Evolutionary conservation across 2,113 vertebrate genomes (phyloP), one percentile per base, ranked within the genome.

Genomic region (Alosa alosa): DNA sequence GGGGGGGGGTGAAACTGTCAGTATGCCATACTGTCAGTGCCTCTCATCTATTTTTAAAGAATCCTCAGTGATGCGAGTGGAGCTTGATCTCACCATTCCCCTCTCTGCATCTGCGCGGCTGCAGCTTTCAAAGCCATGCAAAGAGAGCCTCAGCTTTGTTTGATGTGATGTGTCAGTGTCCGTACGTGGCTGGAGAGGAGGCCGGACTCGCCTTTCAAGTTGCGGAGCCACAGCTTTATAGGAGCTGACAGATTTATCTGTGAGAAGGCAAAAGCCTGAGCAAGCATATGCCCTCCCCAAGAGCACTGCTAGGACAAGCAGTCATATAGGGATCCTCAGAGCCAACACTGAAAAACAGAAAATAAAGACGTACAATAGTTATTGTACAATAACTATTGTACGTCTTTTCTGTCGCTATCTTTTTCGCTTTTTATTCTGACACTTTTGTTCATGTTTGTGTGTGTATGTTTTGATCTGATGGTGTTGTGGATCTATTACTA

Each of bases 21-120:
- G 75, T 17, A 39, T 47, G 57, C 82, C 81, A 60, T 75, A 20
- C 72, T 83, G 82, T 90, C 88, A 84, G 75, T 84, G 83, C 83
- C 50, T 82, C 81, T 86, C 84, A 86, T 89, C 84, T 83, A 82
- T 86, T 83, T 88, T 89, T 89, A 90, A 89, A 85, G 64, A 81
- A 60, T 83, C 83, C 84, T 86, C 78, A 20, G 86, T 86, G 89
- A 90, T 84, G 84, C 85, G 39, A 84, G 88, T 86, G 20, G 81
- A 86, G 85, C 88, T 85, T 88, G 88, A 90, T 90, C 85, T 86
- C 18, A 13, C 83, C 87, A 36, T 84, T 68, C 84, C 83, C 39
- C 46, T 86, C 88, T 84, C 81, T 31, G 86, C 68, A 87, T 87
- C 81, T 83, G 45, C 55, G 72, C 72, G 22, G 83, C 85, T 49